Base-by-base conservation (phyloP, 2,797 vertebrate species). In the Pangasius djambal region DNA sequence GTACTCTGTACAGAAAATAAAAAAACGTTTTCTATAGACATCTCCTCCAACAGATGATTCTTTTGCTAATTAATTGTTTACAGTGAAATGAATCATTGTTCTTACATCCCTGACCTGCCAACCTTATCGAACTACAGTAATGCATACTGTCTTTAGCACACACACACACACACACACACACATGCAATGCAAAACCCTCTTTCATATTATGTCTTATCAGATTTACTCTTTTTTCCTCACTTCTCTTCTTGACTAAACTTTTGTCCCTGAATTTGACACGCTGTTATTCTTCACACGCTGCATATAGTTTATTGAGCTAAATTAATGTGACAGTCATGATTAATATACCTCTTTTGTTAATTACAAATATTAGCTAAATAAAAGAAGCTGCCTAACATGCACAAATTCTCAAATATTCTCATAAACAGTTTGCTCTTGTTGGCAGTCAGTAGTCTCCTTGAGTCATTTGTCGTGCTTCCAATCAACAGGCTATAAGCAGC, bases 361-460 rank as follows among this genome's bases (percentile, higher is more conserved):
- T 85, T 69, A 70, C 65, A 85, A 85, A 85, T 85, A 85, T 69
- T 85, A 70, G 48, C 83, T 70, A 70, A 85, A 70, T 85, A 85
- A 25, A 85, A 85, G 48, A 70, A 55, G 65, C 44, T 52, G 83
- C 20, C 18, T 65, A 37, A 70, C 65, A 70, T 52, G 83, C 83
- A 85, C 65, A 85, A 52, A 85, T 69, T 70, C 65, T 37, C 18
- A 25, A 69, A 52, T 20, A 34, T 70, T 69, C 65, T 85, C 48
- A n/a, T 85, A 69, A 85, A 85, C 31, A 34, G 18, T 34, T 70
- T 22, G 83, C 5, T 50, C 44, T 50, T 67, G 28, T 67, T 84
- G 83, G 63, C 40, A 85, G 63, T 55, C 65, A 15, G 18, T 25
- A 25, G 65, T 2, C 48, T 70, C 61, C 9, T 44, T 48, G 37